Evolutionary conservation across 2,888 invertebrate species (phyloP), one percentile per base, ranked within the genome.

Genomic region (Leptinotarsa juncta): DNA sequence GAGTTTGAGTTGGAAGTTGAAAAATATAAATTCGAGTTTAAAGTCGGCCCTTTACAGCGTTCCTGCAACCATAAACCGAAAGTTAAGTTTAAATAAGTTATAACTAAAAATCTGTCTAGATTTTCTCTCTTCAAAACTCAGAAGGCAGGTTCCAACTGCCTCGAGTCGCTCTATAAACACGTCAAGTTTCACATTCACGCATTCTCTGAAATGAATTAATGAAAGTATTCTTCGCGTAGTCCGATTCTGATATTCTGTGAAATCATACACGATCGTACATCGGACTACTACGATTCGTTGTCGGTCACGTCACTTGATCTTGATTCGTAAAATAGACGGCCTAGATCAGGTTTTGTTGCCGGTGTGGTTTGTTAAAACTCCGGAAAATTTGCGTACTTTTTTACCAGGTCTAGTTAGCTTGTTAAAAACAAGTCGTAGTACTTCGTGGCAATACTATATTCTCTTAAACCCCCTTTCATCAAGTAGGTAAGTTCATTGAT

Each of bases 321-420:
- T 62, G 62, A 62, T 62, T 62, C 62, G 26, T 62, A 10, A 62
- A 62, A 62, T 62, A 62, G 62, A 32, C 62, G 62, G 62, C 62
- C 62, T 62, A 62, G 62, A 32, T 42, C 42, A 10, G n/a, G 32
- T 62, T 32, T 42, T 62, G n/a, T 42, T 32, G 42, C 62, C 62
- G 32, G 62, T 62, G 62, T 32, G 62, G 62, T 42, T 62, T 42
- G 7, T 32, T 42, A n/a, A 42, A 62, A 42, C 32, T 62, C 62
- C 10, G 23, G 62, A 62, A 18, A 62, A 42, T 62, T 32, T 16
- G 26, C 12, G 18, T 20, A 26, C 12, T 60, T 26, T 60, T 60
- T 53, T 7, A 18, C 12, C 14, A 60, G 23, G 15, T 23, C 12
- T 60, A 60, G 60, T 60, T 26, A 20, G 4, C 26, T 5, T 60